Percentiles rank a stretch among this genome's conserved stretches.
phyloP scores from a whole-genome alignment of 2,797 vertebrate species.

The Nyctibius grandis region DNA sequence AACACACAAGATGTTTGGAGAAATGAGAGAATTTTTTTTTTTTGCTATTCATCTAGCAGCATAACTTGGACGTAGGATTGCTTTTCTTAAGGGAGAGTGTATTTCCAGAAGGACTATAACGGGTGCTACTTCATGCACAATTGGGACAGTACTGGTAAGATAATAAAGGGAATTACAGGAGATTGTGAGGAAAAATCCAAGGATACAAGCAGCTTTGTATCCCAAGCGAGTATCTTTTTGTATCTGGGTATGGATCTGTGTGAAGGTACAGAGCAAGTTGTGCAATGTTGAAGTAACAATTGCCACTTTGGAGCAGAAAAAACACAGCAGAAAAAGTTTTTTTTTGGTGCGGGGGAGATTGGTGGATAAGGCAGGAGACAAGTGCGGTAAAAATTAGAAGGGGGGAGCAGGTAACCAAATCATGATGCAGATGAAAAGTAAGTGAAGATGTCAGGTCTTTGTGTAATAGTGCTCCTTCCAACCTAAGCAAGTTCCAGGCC shows the following conservation, averaged over 20 bases:
- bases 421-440: not conserved
- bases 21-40: not conserved
- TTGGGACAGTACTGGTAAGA: not conserved
- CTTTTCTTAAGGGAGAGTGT: not conserved
- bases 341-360: not conserved
- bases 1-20: accelerated
- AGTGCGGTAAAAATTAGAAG: not conserved
- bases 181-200: not conserved
- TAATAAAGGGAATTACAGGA: not conserved
- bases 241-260: not conserved
- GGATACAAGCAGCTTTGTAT: not conserved
- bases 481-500: not conserved
- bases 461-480: not conserved
- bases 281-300: not conserved
- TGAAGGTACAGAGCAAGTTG: not conserved
- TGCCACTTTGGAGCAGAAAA: not conserved
- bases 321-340: accelerated
- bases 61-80: not conserved
- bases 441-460: not conserved
- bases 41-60: not conserved
- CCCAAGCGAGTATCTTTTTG: not conserved
- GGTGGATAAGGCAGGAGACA: not conserved
- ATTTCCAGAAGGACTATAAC: not conserved
- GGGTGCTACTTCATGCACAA: not conserved
- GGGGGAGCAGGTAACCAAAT: not conserved